Evolutionary conservation across 2,113 vertebrate genomes (phyloP).

Genomic region (Petroica traversi): DNA sequence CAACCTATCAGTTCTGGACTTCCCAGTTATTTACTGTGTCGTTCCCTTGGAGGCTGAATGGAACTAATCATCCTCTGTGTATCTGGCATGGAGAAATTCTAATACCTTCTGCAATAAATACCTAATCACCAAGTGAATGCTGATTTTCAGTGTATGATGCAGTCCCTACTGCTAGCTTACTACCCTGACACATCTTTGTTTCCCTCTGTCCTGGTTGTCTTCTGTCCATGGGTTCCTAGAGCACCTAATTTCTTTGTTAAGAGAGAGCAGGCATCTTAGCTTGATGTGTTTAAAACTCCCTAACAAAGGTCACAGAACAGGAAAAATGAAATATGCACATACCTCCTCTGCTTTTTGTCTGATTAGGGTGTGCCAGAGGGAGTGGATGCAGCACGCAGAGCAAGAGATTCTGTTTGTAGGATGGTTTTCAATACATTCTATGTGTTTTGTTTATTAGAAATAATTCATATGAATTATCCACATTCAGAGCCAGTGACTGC

Average conservation of each 20-base stretch:
- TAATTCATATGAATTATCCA: slow-evolving; percentile 23
- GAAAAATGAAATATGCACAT: not conserved
- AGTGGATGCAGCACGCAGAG: not conserved
- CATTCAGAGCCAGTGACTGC: not conserved
- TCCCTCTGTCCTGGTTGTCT: not conserved
- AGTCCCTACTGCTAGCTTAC: not conserved
- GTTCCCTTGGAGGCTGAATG: not conserved
- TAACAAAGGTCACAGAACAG: not conserved
- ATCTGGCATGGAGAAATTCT: not conserved
- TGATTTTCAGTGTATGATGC: not conserved
- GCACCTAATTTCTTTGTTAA: not conserved
- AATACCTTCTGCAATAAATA: not conserved
- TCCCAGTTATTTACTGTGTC: not conserved
- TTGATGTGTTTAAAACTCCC: not conserved
- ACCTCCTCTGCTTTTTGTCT: not conserved
- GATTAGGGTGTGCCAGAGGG: not conserved
- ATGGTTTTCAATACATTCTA: not conserved
- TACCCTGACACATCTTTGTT: not conserved
- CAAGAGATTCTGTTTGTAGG: not conserved
- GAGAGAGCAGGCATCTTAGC: not conserved
- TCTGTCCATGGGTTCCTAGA: not conserved
- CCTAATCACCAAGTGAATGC: not conserved
- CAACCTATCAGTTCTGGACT: not conserved
- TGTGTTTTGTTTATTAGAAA: slow-evolving; percentile 27
- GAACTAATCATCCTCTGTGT: not conserved